Conservation (phyloP, 37 sponge, comb jelly and placozoan species). For the Corticium candelabrum region DNA sequence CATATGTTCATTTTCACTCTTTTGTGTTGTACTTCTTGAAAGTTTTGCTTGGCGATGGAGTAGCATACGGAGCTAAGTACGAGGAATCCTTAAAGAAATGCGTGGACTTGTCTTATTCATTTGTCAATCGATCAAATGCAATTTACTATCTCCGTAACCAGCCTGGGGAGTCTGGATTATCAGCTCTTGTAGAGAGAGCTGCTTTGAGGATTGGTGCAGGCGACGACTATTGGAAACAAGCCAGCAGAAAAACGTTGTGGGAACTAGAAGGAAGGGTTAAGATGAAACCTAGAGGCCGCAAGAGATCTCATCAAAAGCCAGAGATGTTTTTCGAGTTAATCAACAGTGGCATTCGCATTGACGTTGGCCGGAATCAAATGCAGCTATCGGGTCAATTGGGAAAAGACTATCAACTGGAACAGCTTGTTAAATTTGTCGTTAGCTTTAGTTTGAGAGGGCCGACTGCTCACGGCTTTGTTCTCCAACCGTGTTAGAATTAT, state of each 20-base stretch:
- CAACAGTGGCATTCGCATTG: not conserved
- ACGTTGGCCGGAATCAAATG: not conserved
- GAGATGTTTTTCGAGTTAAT: not conserved
- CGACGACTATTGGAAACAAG: not conserved
- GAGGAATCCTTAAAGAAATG: not conserved
- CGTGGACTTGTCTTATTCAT: not conserved
- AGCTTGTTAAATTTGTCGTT: not conserved
- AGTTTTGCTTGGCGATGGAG: not conserved
- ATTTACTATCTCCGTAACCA: not conserved
- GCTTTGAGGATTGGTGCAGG: not conserved
- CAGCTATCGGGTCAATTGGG: not conserved
- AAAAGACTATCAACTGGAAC: not conserved
- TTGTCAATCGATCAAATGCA: not conserved
- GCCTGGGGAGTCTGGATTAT: not conserved
- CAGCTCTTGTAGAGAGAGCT: not conserved
- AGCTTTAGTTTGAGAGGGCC: not conserved
- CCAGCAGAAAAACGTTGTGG: not conserved
- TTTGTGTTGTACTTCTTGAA: not conserved
- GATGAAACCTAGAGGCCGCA: not conserved
- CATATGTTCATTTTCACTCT: not conserved
- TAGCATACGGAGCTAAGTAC: not conserved
- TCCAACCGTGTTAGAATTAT: too few relatives aligned
- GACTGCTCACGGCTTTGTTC: not conserved
- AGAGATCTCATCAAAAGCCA: not conserved
- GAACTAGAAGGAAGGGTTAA: not conserved